phyloP scores from a whole-genome alignment of 1,140 invertebrate species.

The Charaxes varanes region DNA sequence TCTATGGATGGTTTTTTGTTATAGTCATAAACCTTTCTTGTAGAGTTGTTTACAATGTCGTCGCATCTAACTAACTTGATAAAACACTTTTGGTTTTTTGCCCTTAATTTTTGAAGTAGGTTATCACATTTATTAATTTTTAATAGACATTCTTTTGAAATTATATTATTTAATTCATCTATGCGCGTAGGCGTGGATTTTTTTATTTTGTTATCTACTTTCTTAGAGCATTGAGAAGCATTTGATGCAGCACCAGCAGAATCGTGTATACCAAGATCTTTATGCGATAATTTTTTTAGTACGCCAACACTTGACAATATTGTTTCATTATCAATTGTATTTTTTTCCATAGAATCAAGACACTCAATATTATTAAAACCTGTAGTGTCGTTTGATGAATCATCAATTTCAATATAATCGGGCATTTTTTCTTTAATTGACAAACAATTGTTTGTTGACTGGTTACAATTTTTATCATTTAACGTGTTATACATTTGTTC shows the following conservation, averaged over 20 bases:
- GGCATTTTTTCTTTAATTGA: slow-evolving; percentile 5
- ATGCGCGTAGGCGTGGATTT: too few relatives aligned
- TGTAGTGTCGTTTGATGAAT: slow-evolving; percentile 27
- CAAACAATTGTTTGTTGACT: too few relatives aligned
- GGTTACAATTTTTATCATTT: too few relatives aligned
- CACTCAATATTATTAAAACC: not conserved
- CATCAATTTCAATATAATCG: slow-evolving; percentile 32
- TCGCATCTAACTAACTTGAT: slow-evolving; percentile 45
- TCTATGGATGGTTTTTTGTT: slow-evolving; percentile 1
- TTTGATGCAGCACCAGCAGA: too few relatives aligned
- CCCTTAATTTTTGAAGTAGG: slow-evolving; percentile 25
- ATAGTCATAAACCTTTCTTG: not conserved
- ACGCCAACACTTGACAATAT: slow-evolving; percentile 1
- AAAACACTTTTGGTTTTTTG: slow-evolving; percentile 27
- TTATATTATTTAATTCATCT: too few relatives aligned
- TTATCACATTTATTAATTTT: slow-evolving; percentile 31
- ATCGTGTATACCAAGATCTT: slow-evolving; percentile 23
- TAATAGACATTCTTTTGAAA: slow-evolving; percentile 23
- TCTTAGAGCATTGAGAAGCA: too few relatives aligned
- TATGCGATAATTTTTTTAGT: slow-evolving; percentile 23
- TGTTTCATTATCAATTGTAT: not conserved
- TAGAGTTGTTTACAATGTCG: not conserved
- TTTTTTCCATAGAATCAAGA: not conserved
- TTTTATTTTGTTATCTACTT: too few relatives aligned
- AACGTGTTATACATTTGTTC: not conserved